These are phyloP conservation scores for Perca schrenkii DNA, from an alignment of 2,113 vertebrate genomes.

Conservation along the genomic window DNA sequence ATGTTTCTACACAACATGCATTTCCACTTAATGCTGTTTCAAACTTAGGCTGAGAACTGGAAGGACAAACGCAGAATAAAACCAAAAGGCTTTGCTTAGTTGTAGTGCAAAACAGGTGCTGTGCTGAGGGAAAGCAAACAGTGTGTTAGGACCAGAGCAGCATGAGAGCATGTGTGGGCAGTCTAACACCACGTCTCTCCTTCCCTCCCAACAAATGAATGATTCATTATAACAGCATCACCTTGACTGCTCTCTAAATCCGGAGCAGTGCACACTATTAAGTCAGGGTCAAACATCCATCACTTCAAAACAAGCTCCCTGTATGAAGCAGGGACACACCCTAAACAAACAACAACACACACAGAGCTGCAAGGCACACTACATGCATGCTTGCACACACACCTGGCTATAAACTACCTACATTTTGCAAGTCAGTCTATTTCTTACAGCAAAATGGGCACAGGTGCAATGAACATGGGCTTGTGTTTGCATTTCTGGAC, in stretches of 20 bases:
- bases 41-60: conserved; percentile 38
- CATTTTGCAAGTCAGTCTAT: conserved; percentile 44
- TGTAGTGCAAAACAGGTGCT: conserved; percentile 26
- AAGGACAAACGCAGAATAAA: conserved; percentile 26
- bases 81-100: conserved; percentile 11
- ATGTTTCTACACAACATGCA: conserved; percentile 43
- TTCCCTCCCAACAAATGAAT: conserved; percentile 67
- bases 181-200: conserved; percentile 35
- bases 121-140: conserved; percentile 26
- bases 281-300: conserved; percentile 79
- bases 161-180: conserved; percentile 24
- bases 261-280: conserved; percentile 53
- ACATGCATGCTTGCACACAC: conserved; percentile 37
- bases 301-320: conserved; percentile 63
- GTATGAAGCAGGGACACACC: conserved; percentile 75
- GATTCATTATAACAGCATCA: conserved; percentile 74
- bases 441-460: conserved; percentile 36
- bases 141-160: conserved; percentile 17
- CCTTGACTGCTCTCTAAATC: conserved; percentile 69
- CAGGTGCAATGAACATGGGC: conserved; percentile 49
- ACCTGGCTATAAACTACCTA: conserved; percentile 42
- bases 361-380: conserved; percentile 18
- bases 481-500: conserved; percentile 31
- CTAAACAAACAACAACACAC: conserved; percentile 57
- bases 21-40: conserved; percentile 54